Evolutionary conservation across 2,888 invertebrate genomes (phyloP), one percentile per base, ranked within the genome.

Genomic region (Tetanocera ferruginea): DNA sequence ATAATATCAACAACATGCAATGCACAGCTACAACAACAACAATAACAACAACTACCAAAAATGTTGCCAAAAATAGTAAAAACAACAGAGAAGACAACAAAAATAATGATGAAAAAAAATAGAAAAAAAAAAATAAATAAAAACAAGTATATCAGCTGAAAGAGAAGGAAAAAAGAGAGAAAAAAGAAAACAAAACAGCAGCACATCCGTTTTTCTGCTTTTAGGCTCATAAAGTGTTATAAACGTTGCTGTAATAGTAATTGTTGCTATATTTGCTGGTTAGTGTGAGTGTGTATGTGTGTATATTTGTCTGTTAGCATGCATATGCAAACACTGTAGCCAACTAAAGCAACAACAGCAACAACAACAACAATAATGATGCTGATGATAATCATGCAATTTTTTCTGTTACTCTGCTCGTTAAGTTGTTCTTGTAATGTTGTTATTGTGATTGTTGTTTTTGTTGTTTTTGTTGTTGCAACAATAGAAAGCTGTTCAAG

Each of bases 141-240:
- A 52, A 57, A 31, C 67, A 73, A 70, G 28, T 43, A 64, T 62
- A 37, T 11, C 37, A 11, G 14, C 23, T n/a, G 75, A 34, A n/a
- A 31, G 6, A 43, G 43, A 43, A 43, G 43, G 14, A 14, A 43
- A 14, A 43, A 3, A 43, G 11, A 43, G 43, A 11, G 11, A 14
- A 37, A 8, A 8, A 8, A 37, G 8, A 8, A 37, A 67, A 67
- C n/a, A 51, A 51, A 69, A 69, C 14, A 52, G 51, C 5, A 28
- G 25, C 28, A 51, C 69, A 51, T 69, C 69, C 69, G 69, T 69
- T 69, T 69, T 69, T 69, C 69, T 69, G 69, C 69, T 69, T 69
- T 51, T 49, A 51, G 69, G 69, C 69, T 69, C 69, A 69, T 69
- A 69, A 69, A 69, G 69, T 69, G 64, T 31, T 31, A 60, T 60